Conservation (phyloP, 2,113 vertebrate genomes). For the Petaurus breviceps region DNA sequence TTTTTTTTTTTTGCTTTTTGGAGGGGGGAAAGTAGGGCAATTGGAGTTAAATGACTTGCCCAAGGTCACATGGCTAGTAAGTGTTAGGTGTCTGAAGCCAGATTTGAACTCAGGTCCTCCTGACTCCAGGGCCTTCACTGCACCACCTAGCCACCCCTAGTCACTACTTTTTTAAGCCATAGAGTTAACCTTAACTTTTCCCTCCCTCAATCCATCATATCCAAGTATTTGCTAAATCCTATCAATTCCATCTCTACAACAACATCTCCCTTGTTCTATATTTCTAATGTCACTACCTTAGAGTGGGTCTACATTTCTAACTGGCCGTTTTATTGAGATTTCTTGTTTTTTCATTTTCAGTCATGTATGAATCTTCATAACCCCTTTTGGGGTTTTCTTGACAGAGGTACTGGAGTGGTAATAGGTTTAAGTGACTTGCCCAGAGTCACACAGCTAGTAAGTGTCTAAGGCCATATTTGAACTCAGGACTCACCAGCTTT, state of each 20-base stretch:
- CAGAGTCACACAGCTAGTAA: no score
- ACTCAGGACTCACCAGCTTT: slow-evolving; percentile 5
- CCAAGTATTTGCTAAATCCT: not conserved
- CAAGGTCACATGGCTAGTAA: no score
- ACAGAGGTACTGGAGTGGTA: not conserved
- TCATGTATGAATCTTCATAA: not conserved
- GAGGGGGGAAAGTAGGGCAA: no score
- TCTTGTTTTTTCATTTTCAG: not conserved
- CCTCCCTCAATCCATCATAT: not conserved
- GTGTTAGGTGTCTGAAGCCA: no score
- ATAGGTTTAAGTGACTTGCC: no score
- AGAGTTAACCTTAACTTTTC: not conserved
- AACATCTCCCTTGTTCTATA: not conserved
- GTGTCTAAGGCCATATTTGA: not conserved
- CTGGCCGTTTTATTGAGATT: not conserved
- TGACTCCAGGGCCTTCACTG: no score
- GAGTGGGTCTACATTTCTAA: not conserved
- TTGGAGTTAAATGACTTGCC: no score
- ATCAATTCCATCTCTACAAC: not conserved
- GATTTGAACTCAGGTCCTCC: no score
- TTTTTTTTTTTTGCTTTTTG: not conserved
- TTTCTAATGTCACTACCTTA: not conserved
- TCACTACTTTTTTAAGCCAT: not conserved
- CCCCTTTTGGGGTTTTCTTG: not conserved
- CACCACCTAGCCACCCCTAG: not conserved